Base-by-base conservation (phyloP, 2,113 vertebrate species). In the Phalacrocorax brasilianus region DNA sequence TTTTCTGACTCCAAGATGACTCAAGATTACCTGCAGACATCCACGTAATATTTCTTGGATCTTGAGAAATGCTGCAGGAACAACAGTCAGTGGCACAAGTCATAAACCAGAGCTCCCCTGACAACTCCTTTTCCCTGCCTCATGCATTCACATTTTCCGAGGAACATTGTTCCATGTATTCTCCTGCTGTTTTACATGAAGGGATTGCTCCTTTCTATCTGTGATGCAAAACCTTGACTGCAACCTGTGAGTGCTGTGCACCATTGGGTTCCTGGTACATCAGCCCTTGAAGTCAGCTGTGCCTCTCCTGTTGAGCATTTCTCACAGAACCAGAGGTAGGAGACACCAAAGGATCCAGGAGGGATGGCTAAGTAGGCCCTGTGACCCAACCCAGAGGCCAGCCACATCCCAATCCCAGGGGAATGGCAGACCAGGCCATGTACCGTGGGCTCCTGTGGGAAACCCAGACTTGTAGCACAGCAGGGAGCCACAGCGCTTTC, bases 111-210 rank as follows among this genome's bases (percentile, higher is more conserved):
- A 84, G 23, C 17, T 68, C 45, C 28, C 32, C 15, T 27, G 8
- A 12, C 38, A 77, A 52, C 33, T 58, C 38, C 32, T 50, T 77
- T 45, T 50, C 52, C 59, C 16, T 2, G 6, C 26, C 26, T 55
- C 68, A 77, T 1, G 5, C 14, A 61, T 0, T 1, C 1, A 1
- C 2, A 0, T 21, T 55, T 58, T 59, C 59, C 45, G 42, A 15
- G 12, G 67, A 79, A 88, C 0, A 0, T 9, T 71, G 9, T 32
- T 83, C 74, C 33, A 11, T 11, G 8, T 55, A 44, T 59, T 68
- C 42, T 55, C 42, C 13, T 9, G 8, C 14, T 24, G 13, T 38
- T 91, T 63, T 59, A 19, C 3, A 5, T 27, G 18, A 55, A 52
- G 40, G 16, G 24, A 86, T n/a, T 49, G 42, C 22, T 89, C 21